These are phyloP conservation scores for Genyomyrus donnyi DNA, from an alignment of 2,113 vertebrate genomes.

Conservation along the genomic window DNA sequence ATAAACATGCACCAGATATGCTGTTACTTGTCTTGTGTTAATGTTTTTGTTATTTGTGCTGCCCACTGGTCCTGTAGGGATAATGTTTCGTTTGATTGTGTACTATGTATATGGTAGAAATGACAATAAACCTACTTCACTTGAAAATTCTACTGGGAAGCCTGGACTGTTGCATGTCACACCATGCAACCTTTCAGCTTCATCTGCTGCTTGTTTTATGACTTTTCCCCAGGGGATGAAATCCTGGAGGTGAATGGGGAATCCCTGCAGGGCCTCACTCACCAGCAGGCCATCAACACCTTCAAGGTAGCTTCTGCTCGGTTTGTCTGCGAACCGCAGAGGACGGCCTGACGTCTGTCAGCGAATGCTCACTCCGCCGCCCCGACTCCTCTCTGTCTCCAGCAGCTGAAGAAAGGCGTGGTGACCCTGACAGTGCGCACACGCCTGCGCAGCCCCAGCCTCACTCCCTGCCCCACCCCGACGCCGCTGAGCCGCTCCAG, in stretches of 20 bases:
- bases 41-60: not conserved
- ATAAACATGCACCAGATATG: not conserved
- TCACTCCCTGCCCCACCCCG: conserved; percentile 83
- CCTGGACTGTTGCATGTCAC: not conserved
- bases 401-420: conserved; percentile 92
- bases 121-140: not conserved
- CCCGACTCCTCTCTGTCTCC: conserved; percentile 52
- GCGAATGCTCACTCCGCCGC: too few relatives aligned
- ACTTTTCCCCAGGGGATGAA: conserved; percentile 74
- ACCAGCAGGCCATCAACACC: conserved; percentile 91
- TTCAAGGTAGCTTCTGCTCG: conserved; percentile 74
- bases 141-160: not conserved
- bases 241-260: conserved; percentile 93
- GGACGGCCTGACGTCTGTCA: not conserved
- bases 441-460: conserved; percentile 82
- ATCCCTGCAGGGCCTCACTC: conserved; percentile 86
- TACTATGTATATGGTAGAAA: not conserved
- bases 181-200: not conserved
- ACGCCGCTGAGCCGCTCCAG: conserved; percentile 81
- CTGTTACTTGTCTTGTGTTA: not conserved
- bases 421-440: conserved; percentile 88
- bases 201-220: not conserved
- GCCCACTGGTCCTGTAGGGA: not conserved
- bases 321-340: not conserved
- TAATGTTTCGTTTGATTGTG: not conserved